Evolutionary conservation across 2,113 vertebrate genomes (phyloP), one percentile per base, ranked within the genome.

Genomic region (Ptilonorhynchus violaceus): DNA sequence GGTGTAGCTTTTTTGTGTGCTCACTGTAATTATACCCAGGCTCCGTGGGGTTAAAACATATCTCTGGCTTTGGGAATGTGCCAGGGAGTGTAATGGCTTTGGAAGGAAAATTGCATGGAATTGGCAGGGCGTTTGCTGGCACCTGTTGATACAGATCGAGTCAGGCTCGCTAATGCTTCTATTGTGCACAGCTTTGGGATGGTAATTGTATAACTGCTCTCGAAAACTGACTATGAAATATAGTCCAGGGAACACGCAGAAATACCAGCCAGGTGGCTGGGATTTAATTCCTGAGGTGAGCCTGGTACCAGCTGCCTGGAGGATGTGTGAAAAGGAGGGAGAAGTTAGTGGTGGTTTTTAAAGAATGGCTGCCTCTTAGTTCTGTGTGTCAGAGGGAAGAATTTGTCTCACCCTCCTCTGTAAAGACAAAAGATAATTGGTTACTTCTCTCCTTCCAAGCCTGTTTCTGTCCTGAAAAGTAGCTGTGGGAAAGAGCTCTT

Each of bases 101-200:
- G 41, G 87, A 70, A 94, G 72, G 44, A 88, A 72, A 94, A 78
- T 46, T 42, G 79, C 73, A 8, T 84, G 90, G 76, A 92, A 46
- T 60, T 96, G 88, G 88, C 68, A 83, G 82, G 5, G 39, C 39
- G 1, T 86, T 72, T 66, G 90, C 91, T 94, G 88, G 93, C 96
- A 95, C 96, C 96, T 96, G 92, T 93, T 96, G 92, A 15, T 72
- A 24, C 12, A 73, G 93, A 35, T 87, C 64, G 22, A 75, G 92
- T 74, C 66, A 25, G 69, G 66, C 76, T 81, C 62, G 10, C 42
- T 90, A 67, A 82, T 67, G 68, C 89, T 47, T 0, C 85, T 33
- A 59, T 90, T 79, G 88, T 91, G 83, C 44, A 0, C 62, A 21
- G 83, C 80, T 92, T 72, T 27, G 14, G 82, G 30, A 19, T 50